Percentiles rank a stretch among this genome's conserved stretches.
phyloP scores from a whole-genome alignment of 2,888 invertebrate genomes.

The Zhuqinia jingwanae region DNA sequence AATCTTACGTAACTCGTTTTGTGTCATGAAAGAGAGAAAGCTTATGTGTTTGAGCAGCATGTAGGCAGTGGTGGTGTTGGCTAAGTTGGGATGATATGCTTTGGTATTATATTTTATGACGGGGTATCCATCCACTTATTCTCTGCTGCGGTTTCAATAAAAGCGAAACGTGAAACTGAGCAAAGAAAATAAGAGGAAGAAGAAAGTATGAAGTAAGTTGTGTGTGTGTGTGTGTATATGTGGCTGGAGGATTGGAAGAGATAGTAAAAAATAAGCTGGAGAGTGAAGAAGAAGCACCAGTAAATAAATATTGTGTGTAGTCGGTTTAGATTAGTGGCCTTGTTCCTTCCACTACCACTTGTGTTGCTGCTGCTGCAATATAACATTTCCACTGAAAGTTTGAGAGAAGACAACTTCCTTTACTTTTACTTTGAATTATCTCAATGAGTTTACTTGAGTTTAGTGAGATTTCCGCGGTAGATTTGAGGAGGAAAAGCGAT shows the following conservation, averaged over 20 bases:
- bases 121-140: constrained; percentile 29
- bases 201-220: constrained; percentile 3
- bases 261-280: constrained; percentile 11
- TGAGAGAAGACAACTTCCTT: constrained; percentile 24
- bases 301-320: constrained; percentile 47
- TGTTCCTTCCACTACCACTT: constrained; percentile 7
- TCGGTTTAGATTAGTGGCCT: constrained; percentile 51
- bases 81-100: constrained; percentile 3
- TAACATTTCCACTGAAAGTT: no score
- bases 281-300: constrained; percentile 30
- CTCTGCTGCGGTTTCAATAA: constrained; percentile 61
- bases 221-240: no score
- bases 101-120: constrained; percentile 42
- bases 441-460: constrained; percentile 58
- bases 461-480: constrained; percentile 24
- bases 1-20: constrained; percentile 44
- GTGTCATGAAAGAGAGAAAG: constrained; percentile 28
- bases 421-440: constrained; percentile 50
- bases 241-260: constrained; percentile 3
- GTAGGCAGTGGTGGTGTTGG: neutral
- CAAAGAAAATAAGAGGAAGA: neutral
- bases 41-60: constrained; percentile 23
- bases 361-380: neutral
- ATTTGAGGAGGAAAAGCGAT: neutral
- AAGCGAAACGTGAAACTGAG: constrained; percentile 51